Conservation (phyloP, 1,140 invertebrate species). For the Drosophila varians region DNA sequence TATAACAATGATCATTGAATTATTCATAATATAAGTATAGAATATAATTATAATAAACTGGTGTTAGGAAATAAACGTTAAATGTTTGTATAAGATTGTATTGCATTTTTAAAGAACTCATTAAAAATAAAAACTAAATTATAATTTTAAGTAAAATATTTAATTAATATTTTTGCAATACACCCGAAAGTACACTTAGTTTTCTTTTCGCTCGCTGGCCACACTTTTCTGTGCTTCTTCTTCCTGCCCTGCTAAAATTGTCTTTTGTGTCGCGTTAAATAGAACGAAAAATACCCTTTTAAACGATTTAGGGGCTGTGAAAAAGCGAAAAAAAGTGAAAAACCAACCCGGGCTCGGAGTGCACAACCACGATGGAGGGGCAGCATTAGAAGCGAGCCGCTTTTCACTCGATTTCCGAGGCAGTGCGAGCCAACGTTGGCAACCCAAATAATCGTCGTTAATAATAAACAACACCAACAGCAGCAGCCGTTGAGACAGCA, state of each 20-base stretch:
- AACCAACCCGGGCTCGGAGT: conserved; percentile 33
- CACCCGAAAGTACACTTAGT: too few relatives aligned
- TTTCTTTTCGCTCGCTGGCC: too few relatives aligned
- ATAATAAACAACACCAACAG: conserved; percentile 15
- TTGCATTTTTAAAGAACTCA: too few relatives aligned
- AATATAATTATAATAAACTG: too few relatives aligned
- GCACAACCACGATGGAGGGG: conserved; percentile 37
- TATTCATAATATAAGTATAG: too few relatives aligned
- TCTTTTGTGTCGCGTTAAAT: conserved; percentile 69
- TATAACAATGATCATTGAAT: too few relatives aligned
- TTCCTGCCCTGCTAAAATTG: conserved; percentile 23
- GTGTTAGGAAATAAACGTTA: too few relatives aligned
- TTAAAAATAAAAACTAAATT: too few relatives aligned
- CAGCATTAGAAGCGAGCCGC: conserved; percentile 28
- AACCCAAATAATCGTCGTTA: conserved; percentile 39
- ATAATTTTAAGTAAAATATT: too few relatives aligned
- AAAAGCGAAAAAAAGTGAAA: conserved; percentile 28
- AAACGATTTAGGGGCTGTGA: conserved; percentile 36
- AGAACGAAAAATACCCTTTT: conserved; percentile 54
- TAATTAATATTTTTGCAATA: too few relatives aligned
- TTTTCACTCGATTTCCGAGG: conserved; percentile 27
- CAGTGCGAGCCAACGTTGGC: conserved; percentile 53
- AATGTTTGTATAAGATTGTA: too few relatives aligned
- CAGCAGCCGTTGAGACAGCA: conserved; percentile 22
- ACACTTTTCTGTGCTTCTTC: conserved; percentile 22